Conservation (phyloP, 2,888 invertebrate genomes). For the Pseudoips prasinana region DNA sequence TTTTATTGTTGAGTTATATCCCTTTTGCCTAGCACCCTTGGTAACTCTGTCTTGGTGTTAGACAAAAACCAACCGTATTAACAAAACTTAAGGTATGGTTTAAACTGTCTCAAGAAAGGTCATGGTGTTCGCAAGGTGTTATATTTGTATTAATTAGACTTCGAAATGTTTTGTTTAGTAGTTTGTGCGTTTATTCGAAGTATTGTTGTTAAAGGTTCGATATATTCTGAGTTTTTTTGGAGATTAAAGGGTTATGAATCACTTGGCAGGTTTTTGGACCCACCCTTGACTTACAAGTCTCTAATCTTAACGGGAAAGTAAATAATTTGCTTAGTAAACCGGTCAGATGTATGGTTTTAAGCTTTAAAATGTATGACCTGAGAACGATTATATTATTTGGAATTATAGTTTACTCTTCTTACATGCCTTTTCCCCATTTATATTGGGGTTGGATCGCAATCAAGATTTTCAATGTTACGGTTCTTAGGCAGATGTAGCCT, state of each 20-base stretch:
- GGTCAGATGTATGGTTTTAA: too few species aligned
- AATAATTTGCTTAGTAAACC: too few species aligned
- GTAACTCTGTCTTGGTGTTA: slow-evolving; percentile 25
- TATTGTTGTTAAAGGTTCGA: slow-evolving; percentile 28
- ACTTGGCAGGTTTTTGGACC: too few species aligned
- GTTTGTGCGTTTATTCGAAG: slow-evolving; percentile 55
- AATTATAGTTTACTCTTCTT: too few species aligned
- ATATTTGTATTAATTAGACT: slow-evolving; percentile 65
- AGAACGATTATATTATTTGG: too few species aligned
- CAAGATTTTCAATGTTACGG: too few species aligned
- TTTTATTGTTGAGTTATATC: slow-evolving; percentile 74
- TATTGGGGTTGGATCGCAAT: too few species aligned
- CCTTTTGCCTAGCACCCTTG: slow-evolving; percentile 54
- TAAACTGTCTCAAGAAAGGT: slow-evolving; percentile 23
- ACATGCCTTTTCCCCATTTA: too few species aligned
- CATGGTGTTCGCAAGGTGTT: slow-evolving; percentile 53
- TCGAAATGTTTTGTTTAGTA: slow-evolving; percentile 62
- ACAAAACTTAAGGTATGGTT: slow-evolving; percentile 22
- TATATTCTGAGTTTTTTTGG: slow-evolving; percentile 21
- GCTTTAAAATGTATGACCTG: too few species aligned
- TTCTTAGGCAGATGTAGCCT: too few species aligned
- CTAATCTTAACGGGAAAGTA: too few species aligned
- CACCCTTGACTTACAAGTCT: too few species aligned
- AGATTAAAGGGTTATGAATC: neutral
- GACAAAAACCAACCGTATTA: slow-evolving; percentile 31